A percentile compares a stretch with the other conserved stretches of the same genome.
Evolutionary conservation across 2,888 invertebrate genomes (phyloP).

Genomic region (Drosophila melanosoma): DNA sequence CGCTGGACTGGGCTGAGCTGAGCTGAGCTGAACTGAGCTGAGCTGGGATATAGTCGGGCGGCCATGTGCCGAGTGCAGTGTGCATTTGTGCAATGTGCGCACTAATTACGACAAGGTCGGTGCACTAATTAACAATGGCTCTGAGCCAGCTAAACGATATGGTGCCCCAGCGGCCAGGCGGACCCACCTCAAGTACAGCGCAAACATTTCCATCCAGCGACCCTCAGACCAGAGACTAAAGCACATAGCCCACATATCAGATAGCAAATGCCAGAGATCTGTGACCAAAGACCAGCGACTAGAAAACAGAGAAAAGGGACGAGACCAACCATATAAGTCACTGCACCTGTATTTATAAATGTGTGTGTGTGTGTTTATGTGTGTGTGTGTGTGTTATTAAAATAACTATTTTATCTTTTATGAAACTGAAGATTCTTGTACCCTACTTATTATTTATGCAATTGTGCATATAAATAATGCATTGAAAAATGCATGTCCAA

Average conservation of each 20-base stretch:
- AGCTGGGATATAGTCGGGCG: neutral
- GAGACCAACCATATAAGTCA: conserved; percentile 17
- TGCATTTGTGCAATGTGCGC: conserved; percentile 60
- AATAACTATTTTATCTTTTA: neutral
- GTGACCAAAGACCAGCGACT: conserved; percentile 15
- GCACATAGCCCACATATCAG: conserved; percentile 7
- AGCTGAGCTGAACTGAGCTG: neutral
- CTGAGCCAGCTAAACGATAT: conserved; percentile 74
- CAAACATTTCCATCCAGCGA: conserved; percentile 28
- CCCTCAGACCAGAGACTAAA: conserved; percentile 10
- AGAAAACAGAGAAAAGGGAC: conserved; percentile 3
- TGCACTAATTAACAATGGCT: conserved; percentile 79
- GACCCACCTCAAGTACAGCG: conserved; percentile 9
- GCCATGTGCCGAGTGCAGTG: conserved; percentile 6
- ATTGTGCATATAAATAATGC: neutral
- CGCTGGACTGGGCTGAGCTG: neutral
- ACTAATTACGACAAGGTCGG: conserved; percentile 77
- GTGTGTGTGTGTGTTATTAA: conserved; percentile 9
- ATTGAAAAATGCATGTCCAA: neutral
- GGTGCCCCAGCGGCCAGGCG: conserved; percentile 33
- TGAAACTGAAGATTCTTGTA: neutral
- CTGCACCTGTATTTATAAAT: conserved; percentile 19
- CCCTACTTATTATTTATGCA: neutral
- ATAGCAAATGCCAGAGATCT: conserved; percentile 15
- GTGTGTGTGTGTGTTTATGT: neutral